Conservation (phyloP, 2,797 vertebrate species). For the Cryptoprocta ferox region DNA sequence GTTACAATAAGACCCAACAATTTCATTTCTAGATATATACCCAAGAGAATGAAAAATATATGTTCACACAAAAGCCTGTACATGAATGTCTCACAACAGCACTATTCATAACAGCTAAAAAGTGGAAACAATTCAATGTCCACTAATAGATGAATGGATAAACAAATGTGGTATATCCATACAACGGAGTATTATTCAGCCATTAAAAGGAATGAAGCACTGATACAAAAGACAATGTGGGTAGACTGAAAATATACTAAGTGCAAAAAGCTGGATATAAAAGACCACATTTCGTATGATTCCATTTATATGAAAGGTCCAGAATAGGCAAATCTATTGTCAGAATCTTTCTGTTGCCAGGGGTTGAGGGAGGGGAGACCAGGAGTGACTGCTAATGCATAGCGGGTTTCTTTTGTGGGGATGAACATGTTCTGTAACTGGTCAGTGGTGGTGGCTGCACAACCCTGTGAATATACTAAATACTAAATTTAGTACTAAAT, state of each 20-base stretch:
- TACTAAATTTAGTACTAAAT: background rate
- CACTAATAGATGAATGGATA: background rate
- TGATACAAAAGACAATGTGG: background rate
- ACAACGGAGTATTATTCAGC: background rate
- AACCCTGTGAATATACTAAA: background rate
- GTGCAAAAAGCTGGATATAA: background rate
- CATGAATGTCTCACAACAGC: background rate
- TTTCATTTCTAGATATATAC: background rate
- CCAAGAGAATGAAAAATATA: slow-evolving; percentile 35
- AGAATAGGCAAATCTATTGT: slow-evolving; percentile 19
- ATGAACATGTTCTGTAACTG: background rate
- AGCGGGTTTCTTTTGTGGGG: background rate
- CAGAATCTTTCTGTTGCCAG: slow-evolving; percentile 35
- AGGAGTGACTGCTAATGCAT: background rate
- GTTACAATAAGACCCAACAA: background rate
- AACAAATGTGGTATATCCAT: background rate
- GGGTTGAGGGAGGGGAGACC: background rate
- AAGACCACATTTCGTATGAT: background rate
- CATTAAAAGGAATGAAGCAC: slow-evolving; percentile 4
- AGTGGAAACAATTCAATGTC: background rate
- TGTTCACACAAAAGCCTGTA: slow-evolving; percentile 31
- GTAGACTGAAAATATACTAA: slow-evolving; percentile 44
- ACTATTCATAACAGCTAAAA: slow-evolving; percentile 22
- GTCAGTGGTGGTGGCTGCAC: background rate
- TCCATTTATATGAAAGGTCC: slow-evolving; percentile 4